These are phyloP conservation scores for Xylocopa sonorina DNA, from an alignment of 1,140 invertebrate species.

Conservation along the genomic window DNA sequence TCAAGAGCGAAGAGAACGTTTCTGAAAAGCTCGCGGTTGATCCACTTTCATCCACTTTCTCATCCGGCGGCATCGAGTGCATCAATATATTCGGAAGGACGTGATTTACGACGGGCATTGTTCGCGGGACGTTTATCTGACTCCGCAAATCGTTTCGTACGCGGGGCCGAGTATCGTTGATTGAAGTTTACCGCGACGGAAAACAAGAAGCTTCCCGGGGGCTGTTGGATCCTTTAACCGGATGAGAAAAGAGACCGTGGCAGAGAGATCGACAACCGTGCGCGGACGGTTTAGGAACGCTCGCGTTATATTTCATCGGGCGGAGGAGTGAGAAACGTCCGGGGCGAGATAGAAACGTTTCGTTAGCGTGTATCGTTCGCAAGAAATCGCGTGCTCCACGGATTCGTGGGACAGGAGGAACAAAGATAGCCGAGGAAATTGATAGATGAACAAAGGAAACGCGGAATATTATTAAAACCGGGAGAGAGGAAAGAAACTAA, in stretches of 20 bases:
- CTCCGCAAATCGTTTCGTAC: slow-evolving; percentile 53
- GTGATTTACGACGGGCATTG: slow-evolving; percentile 64
- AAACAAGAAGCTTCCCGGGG: slow-evolving; percentile 6
- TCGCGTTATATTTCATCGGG: neutral
- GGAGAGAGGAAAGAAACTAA: slow-evolving; percentile 14
- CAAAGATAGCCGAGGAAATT: slow-evolving; percentile 44
- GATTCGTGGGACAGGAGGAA: neutral
- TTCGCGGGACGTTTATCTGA: slow-evolving; percentile 64
- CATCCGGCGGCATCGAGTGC: slow-evolving; percentile 58
- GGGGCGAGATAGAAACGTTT: neutral
- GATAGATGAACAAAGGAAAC: slow-evolving; percentile 41
- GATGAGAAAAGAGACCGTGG: neutral
- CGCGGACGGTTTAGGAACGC: too few relatives aligned
- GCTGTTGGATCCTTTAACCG: neutral
- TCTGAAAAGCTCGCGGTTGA: slow-evolving; percentile 59
- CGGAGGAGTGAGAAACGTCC: neutral
- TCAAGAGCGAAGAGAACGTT: slow-evolving; percentile 38
- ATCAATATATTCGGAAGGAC: slow-evolving; percentile 59
- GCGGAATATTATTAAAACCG: slow-evolving; percentile 47
- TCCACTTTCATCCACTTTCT: slow-evolving; percentile 63
- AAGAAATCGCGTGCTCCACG: slow-evolving; percentile 41
- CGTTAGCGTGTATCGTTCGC: too few relatives aligned
- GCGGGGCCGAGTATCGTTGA: slow-evolving; percentile 50
- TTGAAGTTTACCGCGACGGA: slow-evolving; percentile 51
- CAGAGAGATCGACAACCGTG: neutral